Percentiles rank a stretch among this genome's conserved stretches.
Conservation (phyloP, 2,888 invertebrate genomes). For the Hylaea fasciaria region DNA sequence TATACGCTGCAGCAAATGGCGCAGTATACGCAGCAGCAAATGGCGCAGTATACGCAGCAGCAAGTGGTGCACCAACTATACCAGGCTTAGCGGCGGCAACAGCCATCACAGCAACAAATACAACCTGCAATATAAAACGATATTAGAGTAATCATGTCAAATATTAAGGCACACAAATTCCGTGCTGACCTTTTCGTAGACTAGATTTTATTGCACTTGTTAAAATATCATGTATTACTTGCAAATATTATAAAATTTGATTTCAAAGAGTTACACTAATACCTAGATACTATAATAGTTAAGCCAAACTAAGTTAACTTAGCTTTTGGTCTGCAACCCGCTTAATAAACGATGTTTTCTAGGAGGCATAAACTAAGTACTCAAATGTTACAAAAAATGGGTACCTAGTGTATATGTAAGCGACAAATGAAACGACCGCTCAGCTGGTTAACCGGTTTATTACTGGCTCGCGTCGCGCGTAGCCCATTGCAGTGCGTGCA, state of each 20-base stretch:
- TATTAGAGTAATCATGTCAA: constrained; percentile 2
- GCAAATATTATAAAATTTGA: constrained; percentile 10
- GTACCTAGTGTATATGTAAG: too few species aligned
- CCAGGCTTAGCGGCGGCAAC: constrained; percentile 75
- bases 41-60: constrained; percentile 52
- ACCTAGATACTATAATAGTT: background rate
- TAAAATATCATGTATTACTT: constrained; percentile 8
- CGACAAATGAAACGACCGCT: too few species aligned
- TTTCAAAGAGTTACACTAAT: background rate
- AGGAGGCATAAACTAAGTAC: too few species aligned
- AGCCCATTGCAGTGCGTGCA: too few species aligned
- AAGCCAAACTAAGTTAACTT: too few species aligned
- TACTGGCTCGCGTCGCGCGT: too few species aligned
- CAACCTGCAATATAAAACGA: constrained; percentile 54
- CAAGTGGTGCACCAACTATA: constrained; percentile 47
- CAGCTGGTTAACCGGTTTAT: too few species aligned
- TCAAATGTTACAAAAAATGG: too few species aligned
- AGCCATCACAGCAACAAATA: constrained; percentile 69
- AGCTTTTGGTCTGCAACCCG: too few species aligned
- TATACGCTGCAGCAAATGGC: constrained; percentile 52
- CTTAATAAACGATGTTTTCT: too few species aligned
- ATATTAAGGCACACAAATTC: constrained; percentile 4
- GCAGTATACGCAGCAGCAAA: constrained; percentile 53
- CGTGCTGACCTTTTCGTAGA: constrained; percentile 10
- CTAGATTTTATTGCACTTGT: constrained; percentile 11